Percentiles rank a stretch among this genome's conserved stretches.
Conservation (phyloP, 92 coral and sea anemone species). For the Palythoa heliodiscus region DNA sequence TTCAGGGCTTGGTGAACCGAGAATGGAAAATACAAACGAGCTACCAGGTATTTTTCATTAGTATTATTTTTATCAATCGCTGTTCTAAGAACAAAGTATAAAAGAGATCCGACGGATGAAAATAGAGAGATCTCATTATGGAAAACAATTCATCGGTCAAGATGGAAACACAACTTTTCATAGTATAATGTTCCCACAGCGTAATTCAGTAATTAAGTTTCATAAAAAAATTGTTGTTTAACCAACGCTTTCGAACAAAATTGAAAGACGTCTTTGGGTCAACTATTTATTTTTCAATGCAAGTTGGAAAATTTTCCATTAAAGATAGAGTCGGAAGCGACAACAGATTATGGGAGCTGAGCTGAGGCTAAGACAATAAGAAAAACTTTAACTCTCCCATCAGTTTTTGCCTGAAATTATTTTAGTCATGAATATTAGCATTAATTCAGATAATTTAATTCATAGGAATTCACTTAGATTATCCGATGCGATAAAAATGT, state of each 20-base stretch:
- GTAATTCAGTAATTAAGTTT: conserved; percentile 43
- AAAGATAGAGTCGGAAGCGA: conserved; percentile 28
- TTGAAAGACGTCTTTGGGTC: neutral
- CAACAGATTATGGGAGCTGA: conserved; percentile 27
- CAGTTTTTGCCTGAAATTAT: conserved; percentile 31
- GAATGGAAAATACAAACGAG: conserved; percentile 43
- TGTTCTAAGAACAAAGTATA: neutral
- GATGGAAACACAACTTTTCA: conserved; percentile 7
- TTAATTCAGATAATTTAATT: conserved; percentile 30
- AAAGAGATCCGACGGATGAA: neutral
- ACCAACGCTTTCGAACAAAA: conserved; percentile 1
- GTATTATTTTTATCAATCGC: neutral
- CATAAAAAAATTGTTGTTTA: conserved; percentile 21
- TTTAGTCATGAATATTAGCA: conserved; percentile 15
- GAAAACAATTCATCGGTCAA: neutral
- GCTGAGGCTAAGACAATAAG: conserved; percentile 35
- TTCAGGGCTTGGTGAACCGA: conserved; percentile 46
- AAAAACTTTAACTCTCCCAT: conserved; percentile 26
- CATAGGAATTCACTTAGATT: conserved; percentile 25
- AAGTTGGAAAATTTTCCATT: neutral
- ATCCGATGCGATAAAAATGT: conserved; percentile 7
- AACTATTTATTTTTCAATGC: conserved; percentile 27
- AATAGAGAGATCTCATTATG: conserved; percentile 4
- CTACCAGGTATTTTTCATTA: conserved; percentile 33
- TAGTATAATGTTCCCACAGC: conserved; percentile 34